Conservation (phyloP, 1,140 invertebrate genomes). For the Eumeta japonica region DNA sequence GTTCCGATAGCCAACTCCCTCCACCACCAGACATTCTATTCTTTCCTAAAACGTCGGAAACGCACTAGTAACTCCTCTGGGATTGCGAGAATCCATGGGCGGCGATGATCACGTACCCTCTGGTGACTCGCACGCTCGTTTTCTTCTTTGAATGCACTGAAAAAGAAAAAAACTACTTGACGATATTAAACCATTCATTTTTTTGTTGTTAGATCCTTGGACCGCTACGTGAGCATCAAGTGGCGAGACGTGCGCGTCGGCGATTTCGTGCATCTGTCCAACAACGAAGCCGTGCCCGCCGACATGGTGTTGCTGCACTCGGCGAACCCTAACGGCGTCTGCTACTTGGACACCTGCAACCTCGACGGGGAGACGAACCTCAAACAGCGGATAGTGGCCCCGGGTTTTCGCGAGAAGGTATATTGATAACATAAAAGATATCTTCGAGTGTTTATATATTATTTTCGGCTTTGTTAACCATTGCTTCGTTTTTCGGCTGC, state of each 20-base stretch:
- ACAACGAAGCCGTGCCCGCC: conserved; percentile 95
- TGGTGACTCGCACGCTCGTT: too few relatives aligned
- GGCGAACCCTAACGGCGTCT: conserved; percentile 90
- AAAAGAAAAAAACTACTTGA: neutral
- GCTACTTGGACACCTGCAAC: conserved; percentile 97
- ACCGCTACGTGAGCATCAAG: conserved; percentile 79
- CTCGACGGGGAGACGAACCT: conserved; percentile 99
- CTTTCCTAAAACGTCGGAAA: too few relatives aligned
- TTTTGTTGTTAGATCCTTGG: conserved; percentile 67
- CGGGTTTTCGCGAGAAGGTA: conserved; percentile 68
- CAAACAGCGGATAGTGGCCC: conserved; percentile 87
- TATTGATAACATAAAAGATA: too few relatives aligned
- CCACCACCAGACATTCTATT: too few relatives aligned
- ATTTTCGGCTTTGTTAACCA: too few relatives aligned
- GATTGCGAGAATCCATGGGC: too few relatives aligned
- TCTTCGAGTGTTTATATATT: too few relatives aligned
- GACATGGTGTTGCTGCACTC: conserved; percentile 88
- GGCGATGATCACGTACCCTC: too few relatives aligned
- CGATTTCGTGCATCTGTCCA: conserved; percentile 93
- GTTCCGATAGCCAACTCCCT: too few relatives aligned
- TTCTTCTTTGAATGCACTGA: too few relatives aligned
- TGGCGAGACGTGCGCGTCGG: conserved; percentile 93
- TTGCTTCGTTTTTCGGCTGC: too few relatives aligned
- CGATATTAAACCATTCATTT: conserved; percentile 16
- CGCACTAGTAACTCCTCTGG: too few relatives aligned